Evolutionary conservation across 2,888 invertebrate genomes (phyloP).

Genomic region (Leptothorax acervorum): DNA sequence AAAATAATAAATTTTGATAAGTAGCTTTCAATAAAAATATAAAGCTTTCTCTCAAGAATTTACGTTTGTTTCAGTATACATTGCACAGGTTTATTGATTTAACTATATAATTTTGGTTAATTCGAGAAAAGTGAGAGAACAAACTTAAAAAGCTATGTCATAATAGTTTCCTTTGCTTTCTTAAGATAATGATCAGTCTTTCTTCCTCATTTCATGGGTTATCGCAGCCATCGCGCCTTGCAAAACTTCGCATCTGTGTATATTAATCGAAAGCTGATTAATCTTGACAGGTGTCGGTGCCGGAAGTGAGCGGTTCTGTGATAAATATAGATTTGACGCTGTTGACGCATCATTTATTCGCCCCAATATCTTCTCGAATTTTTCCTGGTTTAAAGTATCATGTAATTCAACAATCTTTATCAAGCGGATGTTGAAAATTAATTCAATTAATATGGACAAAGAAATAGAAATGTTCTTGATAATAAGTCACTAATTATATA

Average conservation of each 20-base stretch:
- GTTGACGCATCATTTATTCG: conserved; percentile 61
- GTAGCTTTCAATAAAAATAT: background rate
- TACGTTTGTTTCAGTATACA: background rate
- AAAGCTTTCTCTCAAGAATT: background rate
- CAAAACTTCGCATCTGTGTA: conserved; percentile 57
- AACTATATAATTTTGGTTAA: background rate
- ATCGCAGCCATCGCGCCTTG: conserved; percentile 62
- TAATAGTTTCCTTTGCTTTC: conserved; percentile 21
- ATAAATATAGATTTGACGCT: conserved; percentile 59
- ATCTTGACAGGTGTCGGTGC: conserved; percentile 58
- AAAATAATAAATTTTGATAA: conserved; percentile 1
- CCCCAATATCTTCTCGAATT: conserved; percentile 34
- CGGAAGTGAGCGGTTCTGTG: conserved; percentile 58
- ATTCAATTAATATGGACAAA: background rate
- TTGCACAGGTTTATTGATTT: background rate
- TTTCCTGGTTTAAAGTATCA: background rate
- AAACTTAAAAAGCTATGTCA: background rate
- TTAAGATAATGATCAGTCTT: conserved; percentile 45
- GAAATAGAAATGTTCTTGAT: background rate
- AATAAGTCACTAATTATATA: background rate
- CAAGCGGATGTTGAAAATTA: background rate
- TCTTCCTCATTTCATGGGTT: conserved; percentile 48
- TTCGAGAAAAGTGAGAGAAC: background rate
- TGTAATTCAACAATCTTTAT: background rate
- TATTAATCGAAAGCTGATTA: conserved; percentile 68